Evolutionary conservation across 2,113 vertebrate genomes (phyloP).

Genomic region (Odobenus rosmarus): DNA sequence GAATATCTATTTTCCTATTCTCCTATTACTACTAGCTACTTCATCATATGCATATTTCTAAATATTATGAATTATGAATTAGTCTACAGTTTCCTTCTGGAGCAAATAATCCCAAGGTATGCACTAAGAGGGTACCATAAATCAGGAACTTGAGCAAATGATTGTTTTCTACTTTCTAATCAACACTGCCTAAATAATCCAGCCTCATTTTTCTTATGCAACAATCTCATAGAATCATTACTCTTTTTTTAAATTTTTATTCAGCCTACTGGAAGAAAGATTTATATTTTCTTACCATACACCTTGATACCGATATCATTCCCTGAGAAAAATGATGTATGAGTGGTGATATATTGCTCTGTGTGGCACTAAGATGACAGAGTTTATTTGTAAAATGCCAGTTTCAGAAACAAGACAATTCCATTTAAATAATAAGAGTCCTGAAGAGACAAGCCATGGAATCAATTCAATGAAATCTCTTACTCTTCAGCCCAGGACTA

Average conservation of each 20-base stretch:
- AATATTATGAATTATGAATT: constrained; percentile 67
- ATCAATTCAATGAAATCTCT: not conserved
- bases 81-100: constrained; percentile 66
- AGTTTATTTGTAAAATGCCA: constrained; percentile 49
- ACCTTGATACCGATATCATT: constrained; percentile 64
- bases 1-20: not conserved
- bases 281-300: constrained; percentile 65
- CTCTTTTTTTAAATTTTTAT: constrained; percentile 73
- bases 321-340: constrained; percentile 57
- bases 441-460: not conserved
- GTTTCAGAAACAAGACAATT: constrained; percentile 12
- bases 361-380: constrained; percentile 2
- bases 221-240: constrained; percentile 52
- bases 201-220: constrained; percentile 61
- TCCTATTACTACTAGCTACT: not conserved
- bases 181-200: constrained; percentile 70
- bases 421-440: constrained; percentile 45
- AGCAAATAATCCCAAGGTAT: constrained; percentile 42
- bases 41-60: constrained; percentile 54
- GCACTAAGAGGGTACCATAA: constrained; percentile 48
- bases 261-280: constrained; percentile 57
- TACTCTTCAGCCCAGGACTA: not conserved
- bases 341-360: constrained; percentile 39
- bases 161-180: constrained; percentile 74
- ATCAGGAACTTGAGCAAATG: constrained; percentile 59